phyloP scores from a whole-genome alignment of 2,888 invertebrate genomes.

The Pseudoips prasinana region DNA sequence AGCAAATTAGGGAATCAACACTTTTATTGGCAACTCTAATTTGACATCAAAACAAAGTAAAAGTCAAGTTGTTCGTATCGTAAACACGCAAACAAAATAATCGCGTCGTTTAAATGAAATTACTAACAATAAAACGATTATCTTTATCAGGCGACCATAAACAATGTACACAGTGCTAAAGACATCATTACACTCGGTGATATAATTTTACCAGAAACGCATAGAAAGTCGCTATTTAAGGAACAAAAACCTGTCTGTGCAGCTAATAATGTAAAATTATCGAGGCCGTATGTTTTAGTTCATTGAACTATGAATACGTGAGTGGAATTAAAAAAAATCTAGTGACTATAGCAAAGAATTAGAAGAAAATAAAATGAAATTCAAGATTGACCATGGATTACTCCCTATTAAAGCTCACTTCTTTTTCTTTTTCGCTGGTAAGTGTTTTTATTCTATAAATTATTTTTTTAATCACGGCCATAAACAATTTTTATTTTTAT shows the following conservation, averaged over 20 bases:
- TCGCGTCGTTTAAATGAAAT: too few species aligned
- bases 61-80: too few species aligned
- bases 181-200: too few species aligned
- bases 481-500: not conserved
- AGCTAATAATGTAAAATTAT: conserved; percentile 1
- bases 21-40: too few species aligned
- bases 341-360: not conserved
- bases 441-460: conserved; percentile 64
- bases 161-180: conserved; percentile 8
- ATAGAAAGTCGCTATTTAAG: conserved; percentile 12
- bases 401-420: conserved; percentile 93
- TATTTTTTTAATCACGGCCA: not conserved
- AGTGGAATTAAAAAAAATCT: not conserved
- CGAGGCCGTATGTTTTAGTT: conserved; percentile 7
- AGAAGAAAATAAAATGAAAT: conserved; percentile 55
- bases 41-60: too few species aligned
- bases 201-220: too few species aligned
- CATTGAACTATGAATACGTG: conserved; percentile 12
- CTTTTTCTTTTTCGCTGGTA: conserved; percentile 94
- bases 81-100: too few species aligned
- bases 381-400: conserved; percentile 85
- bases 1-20: too few species aligned
- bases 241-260: conserved; percentile 8
- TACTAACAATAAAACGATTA: too few species aligned
- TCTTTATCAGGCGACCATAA: too few species aligned